Percentiles rank a stretch among this genome's conserved stretches.
These are phyloP conservation scores for Limnephilus marmoratus DNA, from an alignment of 2,888 invertebrate species.

Conservation along the genomic window DNA sequence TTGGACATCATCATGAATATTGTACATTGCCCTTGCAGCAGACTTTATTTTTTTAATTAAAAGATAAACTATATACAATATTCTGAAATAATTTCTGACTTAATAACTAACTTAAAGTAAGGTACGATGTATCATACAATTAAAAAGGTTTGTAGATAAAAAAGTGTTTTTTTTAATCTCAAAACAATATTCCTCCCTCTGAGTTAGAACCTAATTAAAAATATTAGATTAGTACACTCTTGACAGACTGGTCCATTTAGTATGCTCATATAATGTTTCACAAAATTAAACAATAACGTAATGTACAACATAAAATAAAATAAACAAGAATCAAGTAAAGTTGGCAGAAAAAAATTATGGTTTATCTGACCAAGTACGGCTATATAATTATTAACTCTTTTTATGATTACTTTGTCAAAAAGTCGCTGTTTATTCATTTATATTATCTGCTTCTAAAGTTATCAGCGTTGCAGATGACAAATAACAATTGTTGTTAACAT, in stretches of 20 bases:
- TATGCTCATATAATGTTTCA: background rate
- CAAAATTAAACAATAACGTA: background rate
- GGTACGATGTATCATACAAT: slow-evolving; percentile 2
- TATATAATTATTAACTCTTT: background rate
- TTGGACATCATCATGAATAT: background rate
- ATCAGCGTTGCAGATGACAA: background rate
- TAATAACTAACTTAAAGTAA: background rate
- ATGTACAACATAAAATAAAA: background rate
- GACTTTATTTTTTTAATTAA: background rate
- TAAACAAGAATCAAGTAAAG: background rate
- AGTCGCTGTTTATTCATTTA: background rate
- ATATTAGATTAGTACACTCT: background rate
- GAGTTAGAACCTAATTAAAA: background rate
- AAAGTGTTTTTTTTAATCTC: background rate
- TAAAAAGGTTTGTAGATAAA: background rate
- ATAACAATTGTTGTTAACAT: background rate
- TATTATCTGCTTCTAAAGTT: background rate
- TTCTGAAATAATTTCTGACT: background rate
- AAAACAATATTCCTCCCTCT: background rate
- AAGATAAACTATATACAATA: background rate
- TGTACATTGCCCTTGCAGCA: background rate
- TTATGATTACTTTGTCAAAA: background rate
- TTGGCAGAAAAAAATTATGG: background rate
- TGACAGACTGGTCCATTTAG: background rate
- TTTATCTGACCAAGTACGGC: background rate